Evolutionary conservation across 2,113 vertebrate genomes (phyloP), one percentile per base, ranked within the genome.

Genomic region (Hemibagrus wyckioides): DNA sequence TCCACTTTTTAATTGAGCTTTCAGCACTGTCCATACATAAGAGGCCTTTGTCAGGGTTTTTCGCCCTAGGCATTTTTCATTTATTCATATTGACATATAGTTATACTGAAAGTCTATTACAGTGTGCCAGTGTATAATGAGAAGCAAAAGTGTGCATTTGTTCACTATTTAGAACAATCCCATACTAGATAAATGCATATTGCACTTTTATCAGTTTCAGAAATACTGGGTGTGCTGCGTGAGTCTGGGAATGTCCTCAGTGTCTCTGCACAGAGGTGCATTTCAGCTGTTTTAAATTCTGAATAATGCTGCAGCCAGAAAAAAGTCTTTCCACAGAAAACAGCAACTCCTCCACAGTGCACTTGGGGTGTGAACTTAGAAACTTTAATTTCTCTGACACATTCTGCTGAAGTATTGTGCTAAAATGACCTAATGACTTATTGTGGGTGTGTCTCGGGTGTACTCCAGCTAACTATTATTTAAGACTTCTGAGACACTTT

Each of bases 401-500:
- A 48, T 75, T 87, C 85, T 82, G 52, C 39, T 71, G 13, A 56
- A 73, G 63, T 33, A 86, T 86, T 71, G 50, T 71, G 79, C 15
- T 73, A 30, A 81, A 81, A 63, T 77, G 84, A 23, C 56, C 41
- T 59, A 77, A 80, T 86, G 85, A 69, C 63, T 56, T 54, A 33
- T 41, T 21, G 10, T 73, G 17, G 52, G 77, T 80, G 36, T 17
- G 71, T 44, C 54, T 83, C 2, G 33, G 75, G 19, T 84, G 85
- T 67, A 17, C 83, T 23, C 14, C 44, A 33, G 25, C 50, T 39
- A 59, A 39, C 10, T 33, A 39, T 50, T 73, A 36, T 30, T 50
- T 50, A 33, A 25, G 33, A 85, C 23, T 90, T 69, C 30, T 90
- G 84, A 71, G 14, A 63, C 65, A 69, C 44, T 69, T 82, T 25